These are phyloP conservation scores for Trypoxylon attenuatum DNA, from an alignment of 2,888 invertebrate species.

Conservation along the genomic window DNA sequence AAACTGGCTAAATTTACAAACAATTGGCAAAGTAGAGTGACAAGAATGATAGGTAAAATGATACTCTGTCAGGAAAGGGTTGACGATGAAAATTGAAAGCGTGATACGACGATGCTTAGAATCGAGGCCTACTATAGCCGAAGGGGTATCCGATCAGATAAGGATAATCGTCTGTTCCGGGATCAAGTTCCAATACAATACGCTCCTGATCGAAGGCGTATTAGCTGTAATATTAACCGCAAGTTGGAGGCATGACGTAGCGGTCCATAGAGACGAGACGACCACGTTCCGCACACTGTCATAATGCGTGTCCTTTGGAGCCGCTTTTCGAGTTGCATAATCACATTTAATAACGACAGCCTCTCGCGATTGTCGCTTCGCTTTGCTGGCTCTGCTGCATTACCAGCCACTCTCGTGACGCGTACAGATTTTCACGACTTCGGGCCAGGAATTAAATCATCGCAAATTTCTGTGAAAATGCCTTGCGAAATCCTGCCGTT, in stretches of 20 bases:
- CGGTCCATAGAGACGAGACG: conserved; percentile 38
- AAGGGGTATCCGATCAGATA: background rate
- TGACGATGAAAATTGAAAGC: too few relatives aligned
- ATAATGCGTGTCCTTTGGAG: conserved; percentile 66
- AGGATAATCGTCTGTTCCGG: conserved; percentile 17
- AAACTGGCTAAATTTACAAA: too few relatives aligned
- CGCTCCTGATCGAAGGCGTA: conserved; percentile 46
- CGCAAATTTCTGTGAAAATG: conserved; percentile 13
- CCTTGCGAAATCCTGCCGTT: conserved; percentile 13
- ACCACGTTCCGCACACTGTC: conserved; percentile 54
- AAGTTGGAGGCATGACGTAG: conserved; percentile 45
- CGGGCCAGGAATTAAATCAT: conserved; percentile 30
- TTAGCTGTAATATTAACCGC: conserved; percentile 43
- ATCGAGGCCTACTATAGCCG: background rate
- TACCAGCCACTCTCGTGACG: conserved; percentile 7
- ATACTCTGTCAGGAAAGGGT: too few relatives aligned
- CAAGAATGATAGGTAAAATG: too few relatives aligned
- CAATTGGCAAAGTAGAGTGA: too few relatives aligned
- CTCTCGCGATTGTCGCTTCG: conserved; percentile 39
- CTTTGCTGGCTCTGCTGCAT: conserved; percentile 16
- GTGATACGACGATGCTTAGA: too few relatives aligned
- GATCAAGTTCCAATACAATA: conserved; percentile 40
- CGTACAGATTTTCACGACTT: conserved; percentile 24
- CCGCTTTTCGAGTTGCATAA: conserved; percentile 65
- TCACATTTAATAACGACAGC: conserved; percentile 65